A percentile compares a stretch with the other conserved stretches of the same genome.
phyloP scores from a whole-genome alignment of 2,888 invertebrate species.

The Hartigia nigra region DNA sequence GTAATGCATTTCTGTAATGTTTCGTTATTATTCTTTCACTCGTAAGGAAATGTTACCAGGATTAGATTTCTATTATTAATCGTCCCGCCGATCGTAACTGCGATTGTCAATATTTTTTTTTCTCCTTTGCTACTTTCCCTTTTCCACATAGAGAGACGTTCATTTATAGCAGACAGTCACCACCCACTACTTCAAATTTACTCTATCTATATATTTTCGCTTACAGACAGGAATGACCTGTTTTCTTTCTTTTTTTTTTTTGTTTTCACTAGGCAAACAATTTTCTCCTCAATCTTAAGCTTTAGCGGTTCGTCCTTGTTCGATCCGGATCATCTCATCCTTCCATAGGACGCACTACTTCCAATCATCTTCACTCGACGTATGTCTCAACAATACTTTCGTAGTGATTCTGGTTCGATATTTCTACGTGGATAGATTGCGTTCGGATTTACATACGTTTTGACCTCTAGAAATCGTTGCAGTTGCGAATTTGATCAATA shows the following conservation, averaged over 20 bases:
- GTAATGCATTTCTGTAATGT: conserved; percentile 49
- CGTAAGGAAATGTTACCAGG: conserved; percentile 61
- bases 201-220: conserved; percentile 15
- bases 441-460: not conserved
- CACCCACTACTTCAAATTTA: not conserved
- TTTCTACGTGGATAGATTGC: not conserved
- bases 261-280: conserved; percentile 4
- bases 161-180: not conserved
- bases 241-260: no score
- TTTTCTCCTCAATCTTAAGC: conserved; percentile 4
- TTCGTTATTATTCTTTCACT: conserved; percentile 64
- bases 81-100: conserved; percentile 24
- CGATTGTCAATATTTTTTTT: not conserved
- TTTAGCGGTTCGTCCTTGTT: not conserved
- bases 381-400: not conserved
- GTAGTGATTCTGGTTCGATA: not conserved
- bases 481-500: not conserved
- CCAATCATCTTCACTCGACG: not conserved
- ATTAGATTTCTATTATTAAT: conserved; percentile 59
- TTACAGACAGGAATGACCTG: conserved; percentile 21
- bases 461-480: not conserved
- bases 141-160: not conserved
- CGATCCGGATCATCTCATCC: not conserved
- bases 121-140: not conserved
- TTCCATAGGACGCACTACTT: not conserved